A percentile compares a stretch with the other conserved stretches of the same genome.
These are phyloP conservation scores for Tenthredo amoena DNA, from an alignment of 2,888 invertebrate species.

Conservation along the genomic window DNA sequence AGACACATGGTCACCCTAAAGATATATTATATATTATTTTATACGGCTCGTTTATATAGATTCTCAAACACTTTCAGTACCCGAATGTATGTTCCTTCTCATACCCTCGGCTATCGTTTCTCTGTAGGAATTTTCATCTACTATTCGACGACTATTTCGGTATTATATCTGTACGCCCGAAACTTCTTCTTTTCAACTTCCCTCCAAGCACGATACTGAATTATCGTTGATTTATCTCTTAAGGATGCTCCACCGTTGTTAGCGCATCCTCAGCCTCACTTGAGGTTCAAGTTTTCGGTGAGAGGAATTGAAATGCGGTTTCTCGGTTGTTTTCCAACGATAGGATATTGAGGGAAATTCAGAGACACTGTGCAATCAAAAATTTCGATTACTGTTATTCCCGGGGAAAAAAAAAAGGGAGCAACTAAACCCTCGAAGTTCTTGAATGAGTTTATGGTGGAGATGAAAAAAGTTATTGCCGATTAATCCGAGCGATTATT, in stretches of 20 bases:
- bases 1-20: not conserved
- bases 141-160: too few species aligned
- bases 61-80: not conserved
- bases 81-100: not conserved
- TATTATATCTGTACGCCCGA: not conserved
- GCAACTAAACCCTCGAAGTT: not conserved
- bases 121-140: not conserved
- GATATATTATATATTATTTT: not conserved
- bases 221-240: constrained; percentile 42
- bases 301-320: not conserved
- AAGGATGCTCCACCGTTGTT: constrained; percentile 29
- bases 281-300: constrained; percentile 22
- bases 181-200: not conserved
- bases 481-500: not conserved
- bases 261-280: constrained; percentile 40
- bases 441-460: not conserved
- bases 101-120: not conserved
- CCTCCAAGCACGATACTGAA: not conserved
- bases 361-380: not conserved
- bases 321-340: not conserved
- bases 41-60: not conserved
- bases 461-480: not conserved
- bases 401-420: not conserved
- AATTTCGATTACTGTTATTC: too few species aligned
- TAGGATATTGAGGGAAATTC: not conserved